Evolutionary conservation across 2,797 vertebrate species (phyloP).

Genomic region (Synaphobranchus kaupii): DNA sequence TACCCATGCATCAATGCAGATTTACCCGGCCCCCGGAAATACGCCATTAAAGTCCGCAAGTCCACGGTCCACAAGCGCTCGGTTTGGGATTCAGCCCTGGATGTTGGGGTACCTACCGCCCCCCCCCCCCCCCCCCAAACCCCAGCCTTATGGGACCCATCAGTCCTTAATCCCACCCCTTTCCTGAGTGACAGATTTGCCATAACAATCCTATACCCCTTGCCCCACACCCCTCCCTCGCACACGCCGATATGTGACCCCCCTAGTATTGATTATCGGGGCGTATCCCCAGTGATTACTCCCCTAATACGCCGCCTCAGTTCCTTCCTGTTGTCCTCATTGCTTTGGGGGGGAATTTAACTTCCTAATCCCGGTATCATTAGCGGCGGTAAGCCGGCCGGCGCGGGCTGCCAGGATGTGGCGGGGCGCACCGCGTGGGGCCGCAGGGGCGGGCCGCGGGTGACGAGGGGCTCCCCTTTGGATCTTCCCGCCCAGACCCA

Average conservation of each 20-base stretch:
- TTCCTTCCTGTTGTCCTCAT: constrained; percentile 24
- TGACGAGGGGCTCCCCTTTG: not conserved
- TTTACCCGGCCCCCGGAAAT: too few relatives aligned
- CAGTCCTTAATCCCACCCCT: not conserved
- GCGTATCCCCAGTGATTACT: constrained; percentile 62
- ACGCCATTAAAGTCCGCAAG: too few relatives aligned
- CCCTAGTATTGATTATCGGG: constrained; percentile 68
- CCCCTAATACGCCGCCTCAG: constrained; percentile 58
- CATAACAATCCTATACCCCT: constrained; percentile 64
- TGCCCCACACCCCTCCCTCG: constrained; percentile 51
- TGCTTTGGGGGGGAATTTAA: constrained; percentile 49
- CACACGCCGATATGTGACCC: constrained; percentile 60
- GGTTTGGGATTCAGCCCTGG: too few relatives aligned
- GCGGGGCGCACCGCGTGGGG: constrained; percentile 61
- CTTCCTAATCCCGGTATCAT: constrained; percentile 56
- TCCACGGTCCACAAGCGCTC: too few relatives aligned
- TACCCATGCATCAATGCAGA: too few relatives aligned
- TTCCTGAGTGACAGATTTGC: constrained; percentile 51
- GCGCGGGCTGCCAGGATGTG: not conserved
- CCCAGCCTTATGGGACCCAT: not conserved
- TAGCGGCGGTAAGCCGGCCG: constrained; percentile 58
- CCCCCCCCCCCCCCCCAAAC: not conserved
- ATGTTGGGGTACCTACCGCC: not conserved
- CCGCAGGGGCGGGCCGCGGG: constrained; percentile 44
- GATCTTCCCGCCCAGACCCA: constrained; percentile 1